phyloP scores from a whole-genome alignment of 2,888 invertebrate genomes.

The Liodrosophila aerea region DNA sequence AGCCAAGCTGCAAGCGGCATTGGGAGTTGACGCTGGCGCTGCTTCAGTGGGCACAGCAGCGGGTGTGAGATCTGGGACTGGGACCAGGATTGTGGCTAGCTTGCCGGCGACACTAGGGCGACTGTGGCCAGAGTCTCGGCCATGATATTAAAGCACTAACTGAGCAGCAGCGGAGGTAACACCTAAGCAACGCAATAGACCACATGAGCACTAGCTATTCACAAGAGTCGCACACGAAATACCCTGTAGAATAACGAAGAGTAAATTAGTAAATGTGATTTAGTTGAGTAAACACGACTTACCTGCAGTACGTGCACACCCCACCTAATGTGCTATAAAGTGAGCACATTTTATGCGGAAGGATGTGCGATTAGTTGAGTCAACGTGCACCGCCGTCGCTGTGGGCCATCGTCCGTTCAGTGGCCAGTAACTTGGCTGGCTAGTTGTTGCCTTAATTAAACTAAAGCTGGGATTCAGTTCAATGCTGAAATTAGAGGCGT shows the following conservation, averaged over 20 bases:
- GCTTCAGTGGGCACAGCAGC: no score
- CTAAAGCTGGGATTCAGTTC: constrained; percentile 75
- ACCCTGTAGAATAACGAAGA: constrained; percentile 10
- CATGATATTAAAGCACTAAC: constrained; percentile 66
- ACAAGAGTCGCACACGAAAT: background rate
- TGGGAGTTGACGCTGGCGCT: constrained; percentile 13
- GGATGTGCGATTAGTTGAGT: constrained; percentile 77
- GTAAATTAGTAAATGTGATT: background rate
- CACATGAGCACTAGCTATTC: constrained; percentile 17
- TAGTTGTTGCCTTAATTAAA: constrained; percentile 77
- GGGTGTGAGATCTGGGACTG: background rate
- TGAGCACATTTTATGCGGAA: constrained; percentile 66
- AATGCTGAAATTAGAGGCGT: constrained; percentile 76
- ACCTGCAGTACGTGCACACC: no score
- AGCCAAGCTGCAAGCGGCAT: constrained; percentile 54
- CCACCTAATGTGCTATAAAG: background rate
- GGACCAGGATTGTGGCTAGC: constrained; percentile 14
- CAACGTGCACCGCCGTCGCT: constrained; percentile 50
- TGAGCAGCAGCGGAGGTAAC: constrained; percentile 52
- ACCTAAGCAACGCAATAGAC: constrained; percentile 54
- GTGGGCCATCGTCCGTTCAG: constrained; percentile 46
- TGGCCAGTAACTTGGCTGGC: constrained; percentile 65
- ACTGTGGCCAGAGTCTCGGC: constrained; percentile 60
- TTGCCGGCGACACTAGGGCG: constrained; percentile 61
- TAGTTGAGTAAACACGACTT: no score